Evolutionary conservation across 2,888 invertebrate genomes (phyloP).

Genomic region (Mesorhabditis sp.): DNA sequence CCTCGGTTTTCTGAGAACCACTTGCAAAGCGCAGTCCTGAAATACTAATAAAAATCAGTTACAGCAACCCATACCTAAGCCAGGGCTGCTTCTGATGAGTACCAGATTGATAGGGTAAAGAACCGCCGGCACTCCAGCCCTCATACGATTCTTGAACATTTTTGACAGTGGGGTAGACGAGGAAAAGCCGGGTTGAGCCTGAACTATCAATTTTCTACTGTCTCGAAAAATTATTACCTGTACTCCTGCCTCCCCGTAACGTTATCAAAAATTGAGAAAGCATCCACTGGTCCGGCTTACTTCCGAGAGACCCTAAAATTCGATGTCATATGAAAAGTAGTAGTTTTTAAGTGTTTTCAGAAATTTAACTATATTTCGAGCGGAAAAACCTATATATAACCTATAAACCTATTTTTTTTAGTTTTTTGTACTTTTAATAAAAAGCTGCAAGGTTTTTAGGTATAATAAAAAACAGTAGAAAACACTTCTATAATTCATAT

Average conservation of each 20-base stretch:
- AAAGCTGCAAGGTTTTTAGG: neutral
- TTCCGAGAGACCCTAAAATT: constrained; percentile 43
- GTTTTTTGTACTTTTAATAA: too few species aligned
- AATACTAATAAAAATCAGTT: neutral
- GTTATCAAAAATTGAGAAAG: neutral
- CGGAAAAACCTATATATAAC: too few species aligned
- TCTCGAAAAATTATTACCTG: neutral
- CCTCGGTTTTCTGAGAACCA: constrained; percentile 75
- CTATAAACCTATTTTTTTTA: too few species aligned
- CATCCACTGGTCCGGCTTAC: neutral
- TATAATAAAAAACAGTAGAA: too few species aligned
- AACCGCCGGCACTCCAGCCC: constrained; percentile 78
- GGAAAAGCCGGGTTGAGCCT: constrained; percentile 16
- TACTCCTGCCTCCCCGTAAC: neutral
- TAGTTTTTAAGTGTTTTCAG: too few species aligned
- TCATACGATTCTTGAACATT: constrained; percentile 82
- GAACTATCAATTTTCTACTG: neutral
- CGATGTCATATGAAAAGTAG: neutral
- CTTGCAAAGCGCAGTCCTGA: constrained; percentile 20
- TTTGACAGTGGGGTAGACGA: constrained; percentile 74
- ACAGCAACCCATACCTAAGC: constrained; percentile 13
- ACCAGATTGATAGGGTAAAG: constrained; percentile 78
- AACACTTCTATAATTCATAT: too few species aligned
- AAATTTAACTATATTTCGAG: too few species aligned
- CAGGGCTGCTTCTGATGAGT: constrained; percentile 71